Conservation (phyloP, 2,888 invertebrate species). For the Cheilosia impressa region DNA sequence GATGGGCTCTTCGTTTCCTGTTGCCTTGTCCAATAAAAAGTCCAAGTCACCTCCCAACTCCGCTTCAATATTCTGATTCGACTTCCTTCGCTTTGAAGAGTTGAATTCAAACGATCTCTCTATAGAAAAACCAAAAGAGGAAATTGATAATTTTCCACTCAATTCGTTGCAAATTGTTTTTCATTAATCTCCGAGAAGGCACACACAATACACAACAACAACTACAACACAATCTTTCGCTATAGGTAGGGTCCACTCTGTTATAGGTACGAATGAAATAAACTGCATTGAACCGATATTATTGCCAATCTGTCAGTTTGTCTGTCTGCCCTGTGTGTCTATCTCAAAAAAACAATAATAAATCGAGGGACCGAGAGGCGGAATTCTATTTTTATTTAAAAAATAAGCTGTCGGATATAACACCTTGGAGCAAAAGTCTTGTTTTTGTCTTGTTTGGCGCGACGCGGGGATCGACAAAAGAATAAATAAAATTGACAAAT, state of each 20-base stretch:
- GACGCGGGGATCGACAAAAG: slow-evolving; percentile 3
- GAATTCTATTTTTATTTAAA: slow-evolving; percentile 61
- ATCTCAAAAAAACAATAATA: slow-evolving; percentile 64
- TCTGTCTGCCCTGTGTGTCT: slow-evolving; percentile 16
- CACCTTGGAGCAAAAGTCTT: slow-evolving; percentile 40
- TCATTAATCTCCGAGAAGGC: slow-evolving; percentile 15
- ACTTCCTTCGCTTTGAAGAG: slow-evolving; percentile 21
- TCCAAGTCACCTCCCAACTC: slow-evolving; percentile 3
- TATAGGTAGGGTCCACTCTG: not conserved
- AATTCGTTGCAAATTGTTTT: slow-evolving; percentile 25
- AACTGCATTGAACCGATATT: slow-evolving; percentile 60
- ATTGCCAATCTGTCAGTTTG: slow-evolving; percentile 59
- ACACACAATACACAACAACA: slow-evolving; percentile 2
- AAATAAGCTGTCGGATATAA: slow-evolving; percentile 33
- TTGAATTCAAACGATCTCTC: slow-evolving; percentile 37
- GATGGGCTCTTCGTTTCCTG: slow-evolving; percentile 18
- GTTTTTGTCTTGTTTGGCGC: slow-evolving; percentile 11
- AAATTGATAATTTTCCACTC: slow-evolving; percentile 42
- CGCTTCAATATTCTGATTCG: slow-evolving; percentile 1
- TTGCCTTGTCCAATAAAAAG: not conserved
- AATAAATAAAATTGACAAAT: slow-evolving; percentile 40
- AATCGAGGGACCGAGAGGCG: slow-evolving; percentile 51
- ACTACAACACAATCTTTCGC: slow-evolving; percentile 17
- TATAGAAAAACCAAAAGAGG: not conserved
- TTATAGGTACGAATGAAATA: slow-evolving; percentile 8